phyloP scores from a whole-genome alignment of 2,113 vertebrate genomes.

The Ciconia maguari region DNA sequence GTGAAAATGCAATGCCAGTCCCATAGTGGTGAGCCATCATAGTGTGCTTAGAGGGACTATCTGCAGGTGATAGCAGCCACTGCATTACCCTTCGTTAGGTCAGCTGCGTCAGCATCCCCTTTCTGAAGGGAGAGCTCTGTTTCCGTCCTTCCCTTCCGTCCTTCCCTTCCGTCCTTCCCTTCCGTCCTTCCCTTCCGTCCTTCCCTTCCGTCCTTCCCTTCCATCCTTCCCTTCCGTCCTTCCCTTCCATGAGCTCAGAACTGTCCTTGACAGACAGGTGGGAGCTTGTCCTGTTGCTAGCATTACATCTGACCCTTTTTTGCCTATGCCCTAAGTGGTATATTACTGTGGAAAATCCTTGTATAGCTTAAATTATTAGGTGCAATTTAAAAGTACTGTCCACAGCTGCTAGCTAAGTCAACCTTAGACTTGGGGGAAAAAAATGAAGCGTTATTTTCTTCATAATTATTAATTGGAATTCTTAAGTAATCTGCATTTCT shows the following conservation, averaged over 20 bases:
- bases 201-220: background rate
- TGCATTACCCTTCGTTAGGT: background rate
- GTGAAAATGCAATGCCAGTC: background rate
- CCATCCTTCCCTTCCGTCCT: background rate
- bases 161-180: background rate
- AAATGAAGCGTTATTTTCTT: background rate
- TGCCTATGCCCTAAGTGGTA: background rate
- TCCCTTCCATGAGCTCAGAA: background rate
- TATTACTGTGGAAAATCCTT: background rate
- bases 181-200: background rate
- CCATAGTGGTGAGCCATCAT: rapidly evolving
- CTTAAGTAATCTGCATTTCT: background rate
- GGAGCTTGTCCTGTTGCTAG: background rate
- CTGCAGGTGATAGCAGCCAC: background rate
- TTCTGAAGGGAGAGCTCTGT: background rate
- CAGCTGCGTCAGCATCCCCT: background rate
- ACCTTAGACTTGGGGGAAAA: background rate
- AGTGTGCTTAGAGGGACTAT: background rate
- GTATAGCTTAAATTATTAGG: background rate
- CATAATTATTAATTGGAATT: background rate
- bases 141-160: background rate
- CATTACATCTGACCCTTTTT: background rate
- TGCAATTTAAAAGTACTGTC: background rate
- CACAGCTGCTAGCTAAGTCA: background rate
- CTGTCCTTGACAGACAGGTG: background rate